Base-by-base conservation (phyloP, 2,797 vertebrate species). In the Syngnathus rostellatus region DNA sequence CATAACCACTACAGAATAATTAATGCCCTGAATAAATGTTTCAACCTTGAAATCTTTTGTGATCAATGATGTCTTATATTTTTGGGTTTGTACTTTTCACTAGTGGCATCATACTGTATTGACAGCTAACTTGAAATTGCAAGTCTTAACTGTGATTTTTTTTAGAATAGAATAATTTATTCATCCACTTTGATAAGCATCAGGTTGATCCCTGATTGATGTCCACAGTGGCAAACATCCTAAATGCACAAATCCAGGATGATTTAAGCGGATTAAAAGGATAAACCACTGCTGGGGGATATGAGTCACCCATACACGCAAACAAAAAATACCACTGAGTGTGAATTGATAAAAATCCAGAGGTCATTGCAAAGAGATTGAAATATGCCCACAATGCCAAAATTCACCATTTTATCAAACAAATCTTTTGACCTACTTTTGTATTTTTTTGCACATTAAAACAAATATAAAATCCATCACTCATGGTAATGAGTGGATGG, bases 151-250 rank as follows among this genome's bases (percentile, higher is more conserved):
- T 25, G 25, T 25, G 25, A 25, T 25, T 25, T 25, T 25, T 25
- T n/a, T n/a, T 25, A 25, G 25, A 25, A 25, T 25, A 31, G 2
- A 31, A 62, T 14, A 65, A 73, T 61, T 64, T 68, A 68, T 68
- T 69, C 57, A 41, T 70, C 25, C 39, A 63, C 54, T 73, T 68
- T 65, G 66, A 79, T 67, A 62, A 64, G 68, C 62, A 70, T 67
- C 62, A 45, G 62, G 51, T 63, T 71, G 59, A 83, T 74, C 73
- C 80, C 78, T 55, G 72, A 82, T 83, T 78, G 77, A 68, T 63
- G 68, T 69, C 62, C 3, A 8, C 21, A 19, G 63, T 39, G 67
- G 70, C 53, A 74, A 79, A 77, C 70, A 81, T 62, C 64, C 64
- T 50, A 70, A 81, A 46, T 63, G 59, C 69, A 66, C 71, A 68